phyloP scores from a whole-genome alignment of 1,140 invertebrate genomes.

The Drosophila nigromelanica region DNA sequence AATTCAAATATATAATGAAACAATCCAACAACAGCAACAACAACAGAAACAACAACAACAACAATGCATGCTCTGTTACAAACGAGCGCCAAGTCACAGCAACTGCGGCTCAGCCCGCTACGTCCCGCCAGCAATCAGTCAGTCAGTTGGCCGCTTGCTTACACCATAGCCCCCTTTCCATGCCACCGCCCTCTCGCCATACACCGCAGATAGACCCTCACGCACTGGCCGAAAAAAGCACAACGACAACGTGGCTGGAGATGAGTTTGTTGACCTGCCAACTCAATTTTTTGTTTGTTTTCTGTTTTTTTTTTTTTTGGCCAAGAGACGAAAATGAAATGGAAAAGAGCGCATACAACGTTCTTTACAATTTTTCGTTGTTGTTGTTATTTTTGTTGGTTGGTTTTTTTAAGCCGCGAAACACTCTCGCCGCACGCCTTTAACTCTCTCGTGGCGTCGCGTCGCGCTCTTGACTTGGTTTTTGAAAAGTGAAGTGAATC shows the following conservation, averaged over 20 bases:
- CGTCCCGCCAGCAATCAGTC: constrained; percentile 46
- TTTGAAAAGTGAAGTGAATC: constrained; percentile 77
- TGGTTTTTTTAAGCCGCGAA: constrained; percentile 27
- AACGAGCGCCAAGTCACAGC: constrained; percentile 51
- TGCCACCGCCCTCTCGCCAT: background rate
- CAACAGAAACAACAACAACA: constrained; percentile 44
- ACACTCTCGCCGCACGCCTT: constrained; percentile 65
- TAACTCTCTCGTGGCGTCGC: constrained; percentile 28
- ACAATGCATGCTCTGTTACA: constrained; percentile 63
- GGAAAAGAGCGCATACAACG: constrained; percentile 67
- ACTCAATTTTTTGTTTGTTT: constrained; percentile 33
- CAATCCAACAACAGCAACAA: constrained; percentile 31
- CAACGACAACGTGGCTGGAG: constrained; percentile 57
- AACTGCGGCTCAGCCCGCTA: constrained; percentile 3
- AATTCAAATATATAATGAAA: constrained; percentile 65
- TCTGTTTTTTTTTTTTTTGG: constrained; percentile 50
- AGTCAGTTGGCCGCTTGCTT: constrained; percentile 56
- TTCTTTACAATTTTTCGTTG: constrained; percentile 15
- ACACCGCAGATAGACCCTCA: constrained; percentile 3
- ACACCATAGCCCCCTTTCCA: constrained; percentile 7
- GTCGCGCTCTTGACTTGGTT: constrained; percentile 58
- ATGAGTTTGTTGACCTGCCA: constrained; percentile 75
- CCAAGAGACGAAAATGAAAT: constrained; percentile 73
- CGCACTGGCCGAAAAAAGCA: constrained; percentile 50
- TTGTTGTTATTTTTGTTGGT: background rate